Evolutionary conservation across 2,888 invertebrate genomes (phyloP), one percentile per base, ranked within the genome.

Genomic region (Eupelmus urozonus): DNA sequence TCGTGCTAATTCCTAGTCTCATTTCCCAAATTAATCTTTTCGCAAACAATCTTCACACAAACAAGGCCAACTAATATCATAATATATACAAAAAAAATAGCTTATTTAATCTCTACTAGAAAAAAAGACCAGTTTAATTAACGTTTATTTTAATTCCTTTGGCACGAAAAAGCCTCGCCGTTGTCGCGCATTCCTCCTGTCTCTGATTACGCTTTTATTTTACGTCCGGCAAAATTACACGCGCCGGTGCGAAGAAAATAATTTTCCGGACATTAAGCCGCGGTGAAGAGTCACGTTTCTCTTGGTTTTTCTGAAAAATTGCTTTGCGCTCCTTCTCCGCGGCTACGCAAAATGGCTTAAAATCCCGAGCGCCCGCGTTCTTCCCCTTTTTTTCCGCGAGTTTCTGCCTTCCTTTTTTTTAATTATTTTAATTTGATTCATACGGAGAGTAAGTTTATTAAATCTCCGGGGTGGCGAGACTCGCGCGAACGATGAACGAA

Each of bases 341-440:
- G n/a, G 53, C 18, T 55, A 53, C 65, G 65, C 29, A 57, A 73
- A 73, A 65, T 57, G 45, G 49, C 65, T 55, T 73, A 73, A 73
- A 65, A 73, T 73, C 34, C 20, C 65, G 57, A 57, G 65, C 57
- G 65, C 51, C 20, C 63, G 23, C 23, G 25, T 25, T 2, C 45
- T 23, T 2, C 13, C 9, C 18, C 20, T 51, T 49, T 23, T 60
- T 45, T 40, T 29, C n/a, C 34, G 3, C 3, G 5, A 34, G 34
- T 34, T 34, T 27, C 55, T 18, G 40, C 9, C 34, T 34, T 62
- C 25, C n/a, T 16, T 11, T 25, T 51, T 67, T 75, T 75, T 75
- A 67, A 75, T 75, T 75, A 75, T 60, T 67, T 75, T 60, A 51
- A 75, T 67, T 34, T 62, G 2, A 16, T 29, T n/a, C 18, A 29